phyloP scores from a whole-genome alignment of 2,113 vertebrate genomes.

The Panthera tigris region DNA sequence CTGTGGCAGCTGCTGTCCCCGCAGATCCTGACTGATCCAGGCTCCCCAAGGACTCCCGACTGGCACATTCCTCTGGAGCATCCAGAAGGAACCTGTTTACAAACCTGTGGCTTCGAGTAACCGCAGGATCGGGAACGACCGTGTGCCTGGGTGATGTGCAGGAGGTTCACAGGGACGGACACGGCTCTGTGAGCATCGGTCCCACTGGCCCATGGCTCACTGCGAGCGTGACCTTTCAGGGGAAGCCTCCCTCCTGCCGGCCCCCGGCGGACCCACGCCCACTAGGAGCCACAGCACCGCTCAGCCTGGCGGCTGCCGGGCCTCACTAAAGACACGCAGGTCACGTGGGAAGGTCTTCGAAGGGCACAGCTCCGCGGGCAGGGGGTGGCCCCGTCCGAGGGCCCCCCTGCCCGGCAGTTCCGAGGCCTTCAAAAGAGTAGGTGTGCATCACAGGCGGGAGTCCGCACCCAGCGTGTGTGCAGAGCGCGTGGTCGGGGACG shows the following conservation, averaged over 20 bases:
- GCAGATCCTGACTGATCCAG: background rate
- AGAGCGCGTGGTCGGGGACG: no score
- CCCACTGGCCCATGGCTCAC: background rate
- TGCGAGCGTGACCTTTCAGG: no score
- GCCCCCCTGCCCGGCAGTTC: background rate
- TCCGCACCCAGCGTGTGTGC: rapidly evolving
- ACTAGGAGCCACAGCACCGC: background rate
- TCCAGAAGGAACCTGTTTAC: background rate
- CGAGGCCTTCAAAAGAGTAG: background rate
- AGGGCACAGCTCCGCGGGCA: background rate
- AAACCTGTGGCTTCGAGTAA: rapidly evolving
- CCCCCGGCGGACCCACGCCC: background rate
- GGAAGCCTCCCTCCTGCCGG: background rate
- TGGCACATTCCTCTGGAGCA: background rate
- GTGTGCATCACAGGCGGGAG: rapidly evolving
- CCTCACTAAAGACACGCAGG: background rate
- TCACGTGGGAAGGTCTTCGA: background rate
- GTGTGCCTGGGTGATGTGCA: no score
- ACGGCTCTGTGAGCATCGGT: no score
- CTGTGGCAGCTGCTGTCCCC: background rate
- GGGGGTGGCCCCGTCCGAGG: background rate
- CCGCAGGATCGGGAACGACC: no score
- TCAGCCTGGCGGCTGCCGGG: background rate
- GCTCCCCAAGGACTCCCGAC: background rate
- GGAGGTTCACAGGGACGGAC: rapidly evolving